A percentile compares a stretch with the other conserved stretches of the same genome.
These are phyloP conservation scores for Cephalotes varians DNA, from an alignment of 2,888 invertebrate species.

Conservation along the genomic window DNA sequence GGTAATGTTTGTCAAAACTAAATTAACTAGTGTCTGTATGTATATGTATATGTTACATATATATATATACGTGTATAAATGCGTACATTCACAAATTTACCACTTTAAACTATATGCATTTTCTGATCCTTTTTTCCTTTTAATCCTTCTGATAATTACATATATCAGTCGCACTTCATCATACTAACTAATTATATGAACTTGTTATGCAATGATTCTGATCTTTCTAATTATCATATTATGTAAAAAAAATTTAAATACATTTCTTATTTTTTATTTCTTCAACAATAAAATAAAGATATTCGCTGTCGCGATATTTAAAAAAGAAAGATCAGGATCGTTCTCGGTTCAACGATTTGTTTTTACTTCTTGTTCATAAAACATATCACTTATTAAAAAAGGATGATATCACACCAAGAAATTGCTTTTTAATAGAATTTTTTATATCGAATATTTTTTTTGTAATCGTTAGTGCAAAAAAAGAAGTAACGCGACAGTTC, in stretches of 20 bases:
- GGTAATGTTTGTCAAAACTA: neutral
- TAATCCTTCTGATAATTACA: slow-evolving; percentile 45
- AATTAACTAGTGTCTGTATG: neutral
- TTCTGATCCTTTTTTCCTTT: slow-evolving; percentile 34
- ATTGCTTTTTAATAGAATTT: slow-evolving; percentile 1
- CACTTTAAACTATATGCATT: slow-evolving; percentile 38
- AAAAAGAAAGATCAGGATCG: slow-evolving; percentile 63
- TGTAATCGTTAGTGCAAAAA: neutral
- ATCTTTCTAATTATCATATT: slow-evolving; percentile 50
- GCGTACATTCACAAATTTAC: slow-evolving; percentile 22
- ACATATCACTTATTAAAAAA: neutral
- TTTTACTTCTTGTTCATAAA: slow-evolving; percentile 59
- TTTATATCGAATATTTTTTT: neutral
- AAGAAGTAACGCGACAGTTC: neutral
- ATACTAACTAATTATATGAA: slow-evolving; percentile 63
- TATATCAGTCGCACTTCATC: slow-evolving; percentile 57
- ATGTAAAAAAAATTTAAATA: neutral
- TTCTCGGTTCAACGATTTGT: slow-evolving; percentile 52
- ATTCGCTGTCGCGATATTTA: slow-evolving; percentile 4
- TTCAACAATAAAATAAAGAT: neutral
- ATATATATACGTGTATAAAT: slow-evolving; percentile 48
- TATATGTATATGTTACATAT: slow-evolving; percentile 1
- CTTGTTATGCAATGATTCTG: slow-evolving; percentile 57
- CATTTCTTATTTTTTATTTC: slow-evolving; percentile 7
- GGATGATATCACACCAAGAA: neutral